Base-by-base conservation (phyloP, 2,113 vertebrate genomes). In the Toxostoma redivivum region DNA sequence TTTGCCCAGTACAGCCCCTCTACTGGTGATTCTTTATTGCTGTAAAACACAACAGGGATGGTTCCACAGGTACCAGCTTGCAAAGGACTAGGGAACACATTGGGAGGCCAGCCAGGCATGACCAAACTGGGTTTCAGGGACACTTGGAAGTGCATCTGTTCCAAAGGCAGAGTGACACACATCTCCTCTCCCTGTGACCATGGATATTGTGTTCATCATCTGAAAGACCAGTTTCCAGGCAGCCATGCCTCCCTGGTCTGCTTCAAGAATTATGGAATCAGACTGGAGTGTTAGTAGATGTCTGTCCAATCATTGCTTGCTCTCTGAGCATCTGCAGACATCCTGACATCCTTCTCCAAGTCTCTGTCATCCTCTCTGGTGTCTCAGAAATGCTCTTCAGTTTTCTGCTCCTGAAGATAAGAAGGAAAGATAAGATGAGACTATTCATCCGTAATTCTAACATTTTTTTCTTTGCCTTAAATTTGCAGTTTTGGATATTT, bases 1-100 rank as follows among this genome's bases (percentile, higher is more conserved):
- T 56, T 25, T n/a, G 96, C 97, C 96, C 85, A 60, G 85, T 8
- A 38, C 71, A 9, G 9, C 79, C 76, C 37, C 76, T 85, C 97
- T 84, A 31, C 92, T 57, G 96, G 96, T 17, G 56, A 67, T 77
- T 62, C 94, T 83, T 97, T 98, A 98, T 98, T 98, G 98, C 98
- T 98, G 97, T 93, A 70, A 96, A 94, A 94, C 84, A 89, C 10
- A 7, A 86, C 86, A 91, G 93, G 96, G 96, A 38, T 73, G 71
- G 94, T 94, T 96, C 94, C 96, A 94, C 27, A 35, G 88, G 94
- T 85, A 96, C 90, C 95, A 87, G 70, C 92, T 92, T 81, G 94
- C 84, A 84, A 53, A 51, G 93, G 90, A 79, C 83, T 65, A 83
- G 89, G 91, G 35, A 69, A 81, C 15, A 82, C 23, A 2, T 3